A percentile compares a stretch with the other conserved stretches of the same genome.
Conservation (phyloP, 2,888 invertebrate genomes). For the Mechanitis messenoides region DNA sequence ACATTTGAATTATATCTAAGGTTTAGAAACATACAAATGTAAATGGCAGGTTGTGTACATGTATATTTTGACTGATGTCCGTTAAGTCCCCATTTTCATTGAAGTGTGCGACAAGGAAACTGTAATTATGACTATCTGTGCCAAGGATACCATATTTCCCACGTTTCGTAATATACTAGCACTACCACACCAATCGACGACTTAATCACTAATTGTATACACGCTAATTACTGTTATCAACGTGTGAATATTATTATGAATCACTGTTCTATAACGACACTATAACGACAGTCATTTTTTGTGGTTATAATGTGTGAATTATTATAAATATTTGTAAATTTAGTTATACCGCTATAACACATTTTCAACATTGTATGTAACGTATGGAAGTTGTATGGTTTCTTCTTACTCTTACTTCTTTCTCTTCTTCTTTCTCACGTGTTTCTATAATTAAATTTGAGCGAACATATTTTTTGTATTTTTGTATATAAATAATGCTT, state of each 20-base stretch:
- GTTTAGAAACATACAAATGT: too few relatives aligned
- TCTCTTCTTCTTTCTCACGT: too few relatives aligned
- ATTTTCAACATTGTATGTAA: too few relatives aligned
- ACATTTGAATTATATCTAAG: too few relatives aligned
- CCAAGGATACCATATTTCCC: slow-evolving; percentile 30
- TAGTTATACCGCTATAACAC: too few relatives aligned
- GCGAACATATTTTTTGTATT: too few relatives aligned
- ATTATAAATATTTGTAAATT: not conserved
- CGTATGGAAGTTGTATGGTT: too few relatives aligned
- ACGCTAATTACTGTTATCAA: slow-evolving; percentile 16
- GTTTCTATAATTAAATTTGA: too few relatives aligned
- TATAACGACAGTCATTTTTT: not conserved
- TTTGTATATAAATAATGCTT: too few relatives aligned
- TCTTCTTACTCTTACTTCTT: too few relatives aligned
- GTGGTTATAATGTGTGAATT: not conserved
- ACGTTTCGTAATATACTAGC: slow-evolving; percentile 23
- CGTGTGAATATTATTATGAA: slow-evolving; percentile 23
- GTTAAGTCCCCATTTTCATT: not conserved
- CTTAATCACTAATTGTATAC: slow-evolving; percentile 20
- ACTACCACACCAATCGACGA: slow-evolving; percentile 22
- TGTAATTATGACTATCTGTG: slow-evolving; percentile 27
- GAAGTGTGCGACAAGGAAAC: slow-evolving; percentile 16
- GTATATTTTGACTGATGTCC: too few relatives aligned
- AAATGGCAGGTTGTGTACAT: too few relatives aligned
- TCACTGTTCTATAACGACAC: not conserved